Evolutionary conservation across 2,113 vertebrate species (phyloP), one percentile per base, ranked within the genome.

Genomic region (Coreoperca whiteheadi): DNA sequence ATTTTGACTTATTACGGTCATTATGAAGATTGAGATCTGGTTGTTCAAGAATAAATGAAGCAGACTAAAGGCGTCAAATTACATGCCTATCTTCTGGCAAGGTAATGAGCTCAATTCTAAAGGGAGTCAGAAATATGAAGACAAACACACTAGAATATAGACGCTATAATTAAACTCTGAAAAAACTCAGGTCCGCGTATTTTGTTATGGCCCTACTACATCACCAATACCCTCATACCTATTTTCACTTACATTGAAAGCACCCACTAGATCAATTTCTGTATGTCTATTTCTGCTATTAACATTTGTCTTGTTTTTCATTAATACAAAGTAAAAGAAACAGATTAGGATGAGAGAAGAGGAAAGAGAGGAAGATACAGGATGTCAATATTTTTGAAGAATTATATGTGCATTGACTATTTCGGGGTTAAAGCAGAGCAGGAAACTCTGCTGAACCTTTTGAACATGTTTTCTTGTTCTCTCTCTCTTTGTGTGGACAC

Each of bases 401-500:
- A 28, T 60, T 61, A 15, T 7, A 60, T 15, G 5, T 18, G 28
- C 54, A 53, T 43, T 46, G 11, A 51, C 18, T 37, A 0, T 39
- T 57, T 2, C 7, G 54, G 39, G 32, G 23, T 28, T 16, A 28
- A 57, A 72, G 25, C 41, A 23, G 7, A 8, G 20, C 8, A 43
- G 20, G 70, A 43, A 43, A 28, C 74, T 70, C 10, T 12, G 56
- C 72, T 69, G 8, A 74, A 79, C 25, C 10, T 68, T 37, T 32
- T 8, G 3, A 39, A 18, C 54, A 50, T 46, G 41, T 57, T 67
- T 59, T 39, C 4, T 80, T 61, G 48, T 75, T 70, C 34, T 37
- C 2, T 5, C 28, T 69, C 28, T 66, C 43, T 18, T 70, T 71
- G 72, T 57, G 25, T 30, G 7, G 66, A 65, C 77, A 77, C 77